A percentile compares a stretch with the other conserved stretches of the same genome.
These are phyloP conservation scores for Drosophila quadrilineata DNA, from an alignment of 1,140 invertebrate genomes.

Conservation along the genomic window DNA sequence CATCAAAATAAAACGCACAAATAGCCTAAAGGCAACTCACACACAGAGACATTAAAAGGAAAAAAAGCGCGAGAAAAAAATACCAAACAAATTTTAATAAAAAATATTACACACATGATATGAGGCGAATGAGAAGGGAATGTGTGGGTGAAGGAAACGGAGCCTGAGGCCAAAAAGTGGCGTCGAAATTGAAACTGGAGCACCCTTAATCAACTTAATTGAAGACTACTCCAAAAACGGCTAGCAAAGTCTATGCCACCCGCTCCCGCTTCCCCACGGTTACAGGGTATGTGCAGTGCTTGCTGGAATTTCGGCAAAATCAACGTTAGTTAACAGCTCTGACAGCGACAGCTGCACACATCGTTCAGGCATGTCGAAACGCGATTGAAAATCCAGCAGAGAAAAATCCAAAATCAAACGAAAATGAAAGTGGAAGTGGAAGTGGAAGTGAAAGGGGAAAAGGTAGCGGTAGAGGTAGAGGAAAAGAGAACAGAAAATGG, in stretches of 20 bases:
- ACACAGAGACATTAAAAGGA: slow-evolving; percentile 58
- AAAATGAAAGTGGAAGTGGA: too few relatives aligned
- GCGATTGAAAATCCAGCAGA: slow-evolving; percentile 1
- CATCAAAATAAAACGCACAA: slow-evolving; percentile 43
- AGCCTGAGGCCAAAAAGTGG: neutral
- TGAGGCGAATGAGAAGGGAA: slow-evolving; percentile 13
- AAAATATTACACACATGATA: slow-evolving; percentile 43
- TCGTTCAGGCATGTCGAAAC: slow-evolving; percentile 1
- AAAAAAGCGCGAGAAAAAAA: neutral
- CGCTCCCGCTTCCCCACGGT: neutral
- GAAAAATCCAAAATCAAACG: too few relatives aligned
- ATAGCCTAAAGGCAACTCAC: slow-evolving; percentile 46
- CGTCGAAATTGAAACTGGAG: too few relatives aligned
- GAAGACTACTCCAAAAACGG: too few relatives aligned
- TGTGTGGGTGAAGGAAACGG: neutral
- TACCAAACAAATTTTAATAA: slow-evolving; percentile 47
- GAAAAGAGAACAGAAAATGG: too few relatives aligned
- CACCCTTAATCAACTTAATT: too few relatives aligned
- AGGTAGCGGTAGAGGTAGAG: too few relatives aligned
- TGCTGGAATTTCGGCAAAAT: neutral
- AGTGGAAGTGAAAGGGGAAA: too few relatives aligned
- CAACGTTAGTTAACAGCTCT: neutral
- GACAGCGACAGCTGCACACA: slow-evolving; percentile 1
- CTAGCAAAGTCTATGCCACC: too few relatives aligned
- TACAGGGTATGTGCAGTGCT: neutral